phyloP scores from a whole-genome alignment of 2,888 invertebrate species.

The Latrodectus elegans region DNA sequence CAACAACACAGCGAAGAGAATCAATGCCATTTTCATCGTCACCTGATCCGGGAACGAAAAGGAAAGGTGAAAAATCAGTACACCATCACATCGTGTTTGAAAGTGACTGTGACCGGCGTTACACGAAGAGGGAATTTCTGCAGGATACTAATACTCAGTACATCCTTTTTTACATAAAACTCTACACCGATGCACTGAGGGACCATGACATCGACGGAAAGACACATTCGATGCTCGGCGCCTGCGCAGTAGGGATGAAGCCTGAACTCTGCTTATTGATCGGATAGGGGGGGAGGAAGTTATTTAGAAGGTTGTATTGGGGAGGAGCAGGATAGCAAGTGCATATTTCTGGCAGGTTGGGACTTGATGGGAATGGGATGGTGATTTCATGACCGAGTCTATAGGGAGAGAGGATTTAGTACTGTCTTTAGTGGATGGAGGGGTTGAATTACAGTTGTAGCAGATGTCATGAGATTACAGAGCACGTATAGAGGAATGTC shows the following conservation, averaged over 20 bases:
- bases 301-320: not conserved
- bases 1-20: constrained; percentile 24
- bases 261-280: constrained; percentile 31
- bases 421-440: not conserved
- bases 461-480: no score
- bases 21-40: constrained; percentile 14
- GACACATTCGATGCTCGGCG: not conserved
- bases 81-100: constrained; percentile 2
- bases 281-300: constrained; percentile 5
- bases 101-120: no score
- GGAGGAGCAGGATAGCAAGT: constrained; percentile 10
- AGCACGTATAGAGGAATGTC: no score
- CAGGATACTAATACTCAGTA: not conserved
- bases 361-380: not conserved
- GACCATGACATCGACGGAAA: not conserved
- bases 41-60: not conserved
- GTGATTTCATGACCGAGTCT: not conserved
- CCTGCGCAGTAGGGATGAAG: constrained; percentile 31
- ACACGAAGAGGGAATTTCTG: not conserved
- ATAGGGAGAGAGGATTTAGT: not conserved
- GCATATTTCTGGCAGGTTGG: constrained; percentile 4
- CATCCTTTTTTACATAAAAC: not conserved
- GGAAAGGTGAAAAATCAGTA: constrained; percentile 13
- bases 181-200: not conserved
- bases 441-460: no score